A percentile compares a stretch with the other conserved stretches of the same genome.
Evolutionary conservation across 2,888 invertebrate species (phyloP).

Genomic region (Nasonia oneida): DNA sequence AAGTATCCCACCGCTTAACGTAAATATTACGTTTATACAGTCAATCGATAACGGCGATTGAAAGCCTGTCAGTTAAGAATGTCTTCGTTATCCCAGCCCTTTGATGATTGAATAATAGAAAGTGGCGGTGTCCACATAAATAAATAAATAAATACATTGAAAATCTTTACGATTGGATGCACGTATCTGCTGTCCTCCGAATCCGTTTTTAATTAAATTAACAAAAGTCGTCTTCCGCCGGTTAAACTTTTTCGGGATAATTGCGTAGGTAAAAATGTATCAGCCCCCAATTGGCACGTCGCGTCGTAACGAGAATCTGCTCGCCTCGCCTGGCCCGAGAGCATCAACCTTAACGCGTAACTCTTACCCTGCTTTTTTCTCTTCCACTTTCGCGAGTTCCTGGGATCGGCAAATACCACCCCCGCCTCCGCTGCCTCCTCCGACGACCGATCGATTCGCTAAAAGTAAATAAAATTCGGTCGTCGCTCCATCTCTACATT

Average conservation of each 20-base stretch:
- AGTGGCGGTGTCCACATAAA: background rate
- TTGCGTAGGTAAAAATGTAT: conserved; percentile 27
- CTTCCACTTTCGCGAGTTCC: conserved; percentile 9
- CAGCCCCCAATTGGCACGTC: conserved; percentile 31
- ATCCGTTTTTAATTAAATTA: background rate
- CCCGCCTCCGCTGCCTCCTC: background rate
- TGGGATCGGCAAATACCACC: conserved; percentile 27
- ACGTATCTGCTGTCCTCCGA: background rate
- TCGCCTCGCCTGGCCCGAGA: background rate
- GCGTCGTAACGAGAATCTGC: background rate
- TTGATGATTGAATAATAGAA: background rate
- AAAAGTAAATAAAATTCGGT: conserved; percentile 76
- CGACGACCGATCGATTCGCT: conserved; percentile 70
- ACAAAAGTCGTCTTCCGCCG: conserved; percentile 3
- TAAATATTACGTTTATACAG: conserved; percentile 52
- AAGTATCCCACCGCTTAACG: conserved; percentile 35
- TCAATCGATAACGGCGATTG: conserved; percentile 50
- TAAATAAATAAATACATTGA: background rate
- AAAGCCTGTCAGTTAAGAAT: conserved; percentile 27
- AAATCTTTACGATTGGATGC: background rate
- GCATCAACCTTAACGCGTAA: background rate
- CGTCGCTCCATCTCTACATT: conserved; percentile 54
- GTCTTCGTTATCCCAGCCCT: background rate
- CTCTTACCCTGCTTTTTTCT: background rate
- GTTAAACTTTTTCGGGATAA: conserved; percentile 4